These are phyloP conservation scores for Acomys russatus DNA, from an alignment of 2,797 vertebrate species.

Conservation along the genomic window DNA sequence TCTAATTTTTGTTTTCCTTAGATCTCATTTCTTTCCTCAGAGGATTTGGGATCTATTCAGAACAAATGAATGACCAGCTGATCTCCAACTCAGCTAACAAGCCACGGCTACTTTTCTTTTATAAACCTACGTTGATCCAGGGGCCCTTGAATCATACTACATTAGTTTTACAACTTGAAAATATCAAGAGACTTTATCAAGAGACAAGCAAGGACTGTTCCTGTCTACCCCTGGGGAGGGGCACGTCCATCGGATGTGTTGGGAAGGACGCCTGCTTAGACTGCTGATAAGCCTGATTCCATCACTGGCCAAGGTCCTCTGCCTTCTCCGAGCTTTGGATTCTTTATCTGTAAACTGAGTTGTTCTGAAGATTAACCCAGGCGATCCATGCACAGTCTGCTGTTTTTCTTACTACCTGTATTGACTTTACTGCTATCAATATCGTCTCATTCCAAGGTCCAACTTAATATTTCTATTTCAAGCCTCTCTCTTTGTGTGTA, in stretches of 20 bases:
- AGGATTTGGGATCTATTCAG: not conserved
- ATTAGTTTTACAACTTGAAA: conserved; percentile 36
- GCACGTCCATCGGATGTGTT: not conserved
- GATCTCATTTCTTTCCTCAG: not conserved
- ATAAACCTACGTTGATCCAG: not conserved
- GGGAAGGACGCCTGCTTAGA: not conserved
- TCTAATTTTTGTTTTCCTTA: conserved; percentile 13
- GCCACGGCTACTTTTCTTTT: not conserved
- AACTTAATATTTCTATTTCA: conserved; percentile 45
- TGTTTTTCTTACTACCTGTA: not conserved
- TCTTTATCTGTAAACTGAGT: conserved; percentile 25
- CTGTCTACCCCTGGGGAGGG: not conserved
- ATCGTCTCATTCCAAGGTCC: conserved; percentile 33
- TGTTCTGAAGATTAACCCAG: conserved; percentile 39
- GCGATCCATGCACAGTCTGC: not conserved
- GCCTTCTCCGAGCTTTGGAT: conserved; percentile 10
- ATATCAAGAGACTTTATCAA: not conserved
- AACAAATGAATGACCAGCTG: not conserved
- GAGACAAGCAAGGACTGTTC: not conserved
- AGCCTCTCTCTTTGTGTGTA: not conserved
- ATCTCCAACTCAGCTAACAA: not conserved
- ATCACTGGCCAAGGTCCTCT: conserved; percentile 16
- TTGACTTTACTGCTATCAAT: not conserved
- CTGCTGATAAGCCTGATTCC: not conserved
- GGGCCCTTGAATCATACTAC: not conserved